phyloP scores from a whole-genome alignment of 2,888 invertebrate species.

The Synergus japonicus region DNA sequence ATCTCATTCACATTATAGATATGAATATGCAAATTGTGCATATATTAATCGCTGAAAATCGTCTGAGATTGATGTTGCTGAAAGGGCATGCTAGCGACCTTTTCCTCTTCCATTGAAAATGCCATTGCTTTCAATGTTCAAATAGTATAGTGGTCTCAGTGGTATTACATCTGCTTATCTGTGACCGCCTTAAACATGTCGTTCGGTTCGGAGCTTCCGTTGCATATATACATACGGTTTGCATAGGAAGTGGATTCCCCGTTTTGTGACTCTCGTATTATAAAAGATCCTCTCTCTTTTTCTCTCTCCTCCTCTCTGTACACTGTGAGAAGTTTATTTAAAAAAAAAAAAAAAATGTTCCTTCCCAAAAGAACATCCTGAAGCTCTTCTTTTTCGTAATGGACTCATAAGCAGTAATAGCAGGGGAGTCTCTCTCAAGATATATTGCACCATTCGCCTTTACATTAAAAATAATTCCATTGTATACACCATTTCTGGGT shows the following conservation, averaged over 20 bases:
- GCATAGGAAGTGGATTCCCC: conserved; percentile 60
- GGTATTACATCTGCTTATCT: conserved; percentile 54
- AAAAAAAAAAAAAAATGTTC: background rate
- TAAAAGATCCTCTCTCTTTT: background rate
- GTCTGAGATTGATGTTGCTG: background rate
- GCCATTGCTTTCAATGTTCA: conserved; percentile 5
- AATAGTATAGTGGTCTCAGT: conserved; percentile 1
- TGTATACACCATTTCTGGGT: background rate
- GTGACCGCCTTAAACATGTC: conserved; percentile 62
- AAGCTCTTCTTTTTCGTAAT: conserved; percentile 1
- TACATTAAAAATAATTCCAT: conserved; percentile 3
- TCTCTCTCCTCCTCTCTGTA: background rate
- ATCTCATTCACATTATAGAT: background rate
- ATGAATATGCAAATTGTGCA: background rate
- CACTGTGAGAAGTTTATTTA: background rate
- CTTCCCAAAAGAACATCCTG: background rate
- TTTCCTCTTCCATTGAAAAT: background rate
- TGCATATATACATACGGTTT: conserved; percentile 60
- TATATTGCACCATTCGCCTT: background rate
- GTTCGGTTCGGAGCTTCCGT: conserved; percentile 51
- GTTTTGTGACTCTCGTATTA: conserved; percentile 12
- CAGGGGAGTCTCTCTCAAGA: background rate
- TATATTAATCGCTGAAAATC: background rate
- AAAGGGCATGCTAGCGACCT: background rate
- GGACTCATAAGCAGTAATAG: conserved; percentile 2